Evolutionary conservation across 2,113 vertebrate genomes (phyloP).

Genomic region (Canis aureus): DNA sequence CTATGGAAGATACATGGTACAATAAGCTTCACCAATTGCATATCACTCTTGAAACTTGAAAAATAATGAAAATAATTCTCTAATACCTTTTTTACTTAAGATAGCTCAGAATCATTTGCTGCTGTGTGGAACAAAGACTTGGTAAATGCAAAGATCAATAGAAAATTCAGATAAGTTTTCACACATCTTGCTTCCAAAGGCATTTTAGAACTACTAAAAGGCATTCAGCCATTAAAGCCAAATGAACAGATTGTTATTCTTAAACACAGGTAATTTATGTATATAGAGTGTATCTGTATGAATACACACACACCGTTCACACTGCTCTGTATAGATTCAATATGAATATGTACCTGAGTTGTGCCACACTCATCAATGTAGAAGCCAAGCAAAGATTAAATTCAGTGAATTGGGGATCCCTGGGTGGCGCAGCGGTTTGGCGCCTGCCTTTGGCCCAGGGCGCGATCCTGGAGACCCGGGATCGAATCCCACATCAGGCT

Average conservation of each 20-base stretch:
- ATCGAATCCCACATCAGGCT: too few relatives aligned
- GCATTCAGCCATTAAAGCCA: background rate
- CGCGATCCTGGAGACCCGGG: too few relatives aligned
- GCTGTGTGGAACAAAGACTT: background rate
- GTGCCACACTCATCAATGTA: background rate
- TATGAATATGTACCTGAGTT: background rate
- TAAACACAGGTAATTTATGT: background rate
- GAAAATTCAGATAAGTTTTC: background rate
- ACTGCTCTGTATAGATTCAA: background rate
- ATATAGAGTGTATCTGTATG: background rate
- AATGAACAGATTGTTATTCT: constrained; percentile 15
- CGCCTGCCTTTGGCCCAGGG: too few relatives aligned
- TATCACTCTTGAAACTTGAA: background rate
- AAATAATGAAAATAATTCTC: background rate
- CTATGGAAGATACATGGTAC: background rate
- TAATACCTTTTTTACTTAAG: background rate
- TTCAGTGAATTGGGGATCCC: background rate
- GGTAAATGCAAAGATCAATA: background rate
- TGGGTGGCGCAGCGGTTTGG: too few relatives aligned
- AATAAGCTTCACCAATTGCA: background rate
- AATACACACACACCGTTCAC: background rate
- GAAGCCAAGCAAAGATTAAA: constrained; percentile 11
- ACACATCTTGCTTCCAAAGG: background rate
- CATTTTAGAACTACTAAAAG: background rate
- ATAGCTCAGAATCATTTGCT: background rate